Evolutionary conservation across 2,797 vertebrate species (phyloP).

Genomic region (Myotis vivesi): DNA sequence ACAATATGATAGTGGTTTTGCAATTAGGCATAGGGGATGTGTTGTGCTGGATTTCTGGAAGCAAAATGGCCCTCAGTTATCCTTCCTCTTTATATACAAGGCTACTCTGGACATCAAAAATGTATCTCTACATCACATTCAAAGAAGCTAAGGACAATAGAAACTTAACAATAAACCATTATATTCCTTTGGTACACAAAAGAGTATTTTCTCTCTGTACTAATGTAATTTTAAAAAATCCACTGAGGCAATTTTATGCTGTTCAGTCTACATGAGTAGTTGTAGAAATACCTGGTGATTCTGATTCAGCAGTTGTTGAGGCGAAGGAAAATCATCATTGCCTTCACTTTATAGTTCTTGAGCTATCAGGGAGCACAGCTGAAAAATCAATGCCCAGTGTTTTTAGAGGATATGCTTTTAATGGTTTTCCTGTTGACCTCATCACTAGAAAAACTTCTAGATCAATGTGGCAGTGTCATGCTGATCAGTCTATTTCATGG

Average conservation of each 20-base stretch:
- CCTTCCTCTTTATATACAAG: neutral
- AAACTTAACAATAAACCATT: neutral
- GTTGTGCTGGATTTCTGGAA: neutral
- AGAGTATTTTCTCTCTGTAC: neutral
- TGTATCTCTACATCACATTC: neutral
- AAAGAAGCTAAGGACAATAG: neutral
- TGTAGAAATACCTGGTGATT: neutral
- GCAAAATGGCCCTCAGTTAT: neutral
- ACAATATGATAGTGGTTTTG: neutral
- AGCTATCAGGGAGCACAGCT: neutral
- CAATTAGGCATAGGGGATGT: neutral
- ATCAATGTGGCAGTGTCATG: neutral
- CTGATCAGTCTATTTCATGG: neutral
- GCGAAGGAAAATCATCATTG: neutral
- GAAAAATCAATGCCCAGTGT: neutral
- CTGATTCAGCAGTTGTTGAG: neutral
- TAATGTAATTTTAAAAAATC: neutral
- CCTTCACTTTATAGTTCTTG: neutral
- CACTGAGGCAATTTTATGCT: neutral
- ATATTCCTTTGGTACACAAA: neutral
- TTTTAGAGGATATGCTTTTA: neutral
- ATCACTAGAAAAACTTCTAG: neutral
- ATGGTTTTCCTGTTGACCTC: conserved; percentile 38
- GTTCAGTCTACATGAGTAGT: neutral
- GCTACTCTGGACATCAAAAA: neutral